These are phyloP conservation scores for Galeruca laticollis DNA, from an alignment of 2,888 invertebrate species.

Conservation along the genomic window DNA sequence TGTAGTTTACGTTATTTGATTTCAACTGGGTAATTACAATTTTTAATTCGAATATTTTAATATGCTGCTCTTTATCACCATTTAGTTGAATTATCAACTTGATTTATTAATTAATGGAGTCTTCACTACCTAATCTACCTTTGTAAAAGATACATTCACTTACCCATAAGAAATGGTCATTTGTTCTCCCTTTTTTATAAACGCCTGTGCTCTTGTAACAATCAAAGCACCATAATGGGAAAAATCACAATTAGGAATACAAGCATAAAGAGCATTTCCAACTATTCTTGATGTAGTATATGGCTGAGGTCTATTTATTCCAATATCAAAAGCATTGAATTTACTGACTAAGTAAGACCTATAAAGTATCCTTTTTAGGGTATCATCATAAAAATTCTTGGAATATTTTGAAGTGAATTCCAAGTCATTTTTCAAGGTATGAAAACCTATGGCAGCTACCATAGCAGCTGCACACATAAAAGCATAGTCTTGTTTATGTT, in stretches of 20 bases:
- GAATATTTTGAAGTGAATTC: constrained; percentile 67
- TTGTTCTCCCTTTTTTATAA: constrained; percentile 45
- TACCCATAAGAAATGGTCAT: constrained; percentile 46
- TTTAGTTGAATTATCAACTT: too few species aligned
- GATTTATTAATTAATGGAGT: too few species aligned
- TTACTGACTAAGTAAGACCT: constrained; percentile 20
- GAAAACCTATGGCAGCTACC: constrained; percentile 74
- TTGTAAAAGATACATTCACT: constrained; percentile 20
- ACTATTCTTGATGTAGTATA: constrained; percentile 9
- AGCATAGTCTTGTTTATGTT: constrained; percentile 71
- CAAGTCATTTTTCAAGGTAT: constrained; percentile 72
- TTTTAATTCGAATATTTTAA: too few species aligned
- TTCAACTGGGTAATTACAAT: too few species aligned
- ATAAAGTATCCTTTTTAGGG: constrained; percentile 32
- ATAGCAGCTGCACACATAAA: constrained; percentile 79
- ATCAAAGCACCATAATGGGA: constrained; percentile 36
- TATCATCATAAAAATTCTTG: constrained; percentile 20
- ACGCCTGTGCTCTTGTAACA: constrained; percentile 36
- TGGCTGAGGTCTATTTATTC: constrained; percentile 16
- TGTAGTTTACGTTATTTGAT: too few species aligned
- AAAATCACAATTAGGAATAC: constrained; percentile 40
- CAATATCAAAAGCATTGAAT: constrained; percentile 29
- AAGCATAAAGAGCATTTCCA: constrained; percentile 42
- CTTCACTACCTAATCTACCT: too few species aligned
- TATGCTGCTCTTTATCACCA: too few species aligned